phyloP scores from a whole-genome alignment of 2,888 invertebrate species.

The Lumbricus terrestris region DNA sequence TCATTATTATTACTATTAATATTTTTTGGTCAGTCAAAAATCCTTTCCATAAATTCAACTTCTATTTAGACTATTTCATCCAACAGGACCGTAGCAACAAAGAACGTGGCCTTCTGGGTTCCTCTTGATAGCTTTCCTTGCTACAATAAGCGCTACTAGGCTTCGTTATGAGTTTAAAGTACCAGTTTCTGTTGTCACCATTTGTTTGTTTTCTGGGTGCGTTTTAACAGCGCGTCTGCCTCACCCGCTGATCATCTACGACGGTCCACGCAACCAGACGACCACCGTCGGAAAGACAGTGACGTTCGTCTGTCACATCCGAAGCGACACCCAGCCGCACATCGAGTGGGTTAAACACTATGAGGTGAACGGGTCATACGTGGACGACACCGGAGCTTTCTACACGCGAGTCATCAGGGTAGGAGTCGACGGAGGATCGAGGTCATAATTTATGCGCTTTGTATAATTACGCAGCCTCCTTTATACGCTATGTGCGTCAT shows the following conservation, averaged over 20 bases:
- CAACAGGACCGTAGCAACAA: too few species aligned
- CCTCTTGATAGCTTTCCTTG: neutral
- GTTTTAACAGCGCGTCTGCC: constrained; percentile 21
- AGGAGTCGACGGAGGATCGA: neutral
- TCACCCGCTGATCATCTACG: constrained; percentile 73
- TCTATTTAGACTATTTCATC: too few species aligned
- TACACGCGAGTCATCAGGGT: neutral
- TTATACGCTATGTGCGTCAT: too few species aligned
- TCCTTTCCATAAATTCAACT: too few species aligned
- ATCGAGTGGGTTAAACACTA: constrained; percentile 74
- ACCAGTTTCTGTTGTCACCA: neutral
- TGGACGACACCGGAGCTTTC: neutral
- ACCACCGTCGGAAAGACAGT: constrained; percentile 72
- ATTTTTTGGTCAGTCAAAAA: too few species aligned
- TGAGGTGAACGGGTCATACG: constrained; percentile 45
- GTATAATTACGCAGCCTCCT: too few species aligned
- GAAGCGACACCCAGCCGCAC: constrained; percentile 81
- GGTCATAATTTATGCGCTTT: too few species aligned
- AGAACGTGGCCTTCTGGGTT: too few species aligned
- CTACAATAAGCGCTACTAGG: neutral
- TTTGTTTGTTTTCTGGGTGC: neutral
- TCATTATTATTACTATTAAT: too few species aligned
- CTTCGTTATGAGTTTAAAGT: too few species aligned
- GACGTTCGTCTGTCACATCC: constrained; percentile 75
- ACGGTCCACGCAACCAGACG: constrained; percentile 74